phyloP scores from a whole-genome alignment of 2,888 invertebrate species.

The Caenorhabditis drosophilae region DNA sequence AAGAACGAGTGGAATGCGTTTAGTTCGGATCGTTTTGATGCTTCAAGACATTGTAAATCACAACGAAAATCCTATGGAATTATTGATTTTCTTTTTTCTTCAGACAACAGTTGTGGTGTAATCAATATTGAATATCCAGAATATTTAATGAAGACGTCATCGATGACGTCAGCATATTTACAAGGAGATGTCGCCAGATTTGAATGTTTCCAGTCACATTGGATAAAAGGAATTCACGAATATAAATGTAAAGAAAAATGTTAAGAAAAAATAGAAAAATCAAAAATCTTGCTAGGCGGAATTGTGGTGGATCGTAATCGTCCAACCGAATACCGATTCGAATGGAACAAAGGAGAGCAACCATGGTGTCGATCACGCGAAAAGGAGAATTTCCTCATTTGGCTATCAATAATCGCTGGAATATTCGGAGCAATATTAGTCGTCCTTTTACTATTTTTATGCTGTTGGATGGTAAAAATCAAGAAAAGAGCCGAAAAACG shows the following conservation, averaged over 20 bases:
- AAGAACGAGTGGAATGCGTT: slow-evolving; percentile 55
- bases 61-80: not conserved
- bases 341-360: slow-evolving; percentile 67
- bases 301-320: slow-evolving; percentile 60
- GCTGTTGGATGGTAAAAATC: slow-evolving; percentile 55
- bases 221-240: slow-evolving; percentile 56
- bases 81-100: slow-evolving; percentile 9
- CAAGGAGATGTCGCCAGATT: slow-evolving; percentile 57
- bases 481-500: slow-evolving; percentile 30
- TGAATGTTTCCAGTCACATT: slow-evolving; percentile 60
- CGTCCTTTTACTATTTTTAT: slow-evolving; percentile 39
- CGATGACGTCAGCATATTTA: slow-evolving; percentile 48
- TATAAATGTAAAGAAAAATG: slow-evolving; percentile 43
- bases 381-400: slow-evolving; percentile 67
- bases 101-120: slow-evolving; percentile 67
- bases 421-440: slow-evolving; percentile 44
- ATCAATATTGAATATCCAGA: slow-evolving; percentile 68
- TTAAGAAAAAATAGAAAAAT: not conserved
- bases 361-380: slow-evolving; percentile 68
- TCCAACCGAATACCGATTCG: slow-evolving; percentile 58
- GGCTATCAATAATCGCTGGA: slow-evolving; percentile 63
- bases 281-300: slow-evolving; percentile 30
- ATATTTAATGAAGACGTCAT: slow-evolving; percentile 59
- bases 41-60: slow-evolving; percentile 59
- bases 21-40: slow-evolving; percentile 55